Base-by-base conservation (phyloP, 2,888 invertebrate species). In the Epiperipatus broadwayi region DNA sequence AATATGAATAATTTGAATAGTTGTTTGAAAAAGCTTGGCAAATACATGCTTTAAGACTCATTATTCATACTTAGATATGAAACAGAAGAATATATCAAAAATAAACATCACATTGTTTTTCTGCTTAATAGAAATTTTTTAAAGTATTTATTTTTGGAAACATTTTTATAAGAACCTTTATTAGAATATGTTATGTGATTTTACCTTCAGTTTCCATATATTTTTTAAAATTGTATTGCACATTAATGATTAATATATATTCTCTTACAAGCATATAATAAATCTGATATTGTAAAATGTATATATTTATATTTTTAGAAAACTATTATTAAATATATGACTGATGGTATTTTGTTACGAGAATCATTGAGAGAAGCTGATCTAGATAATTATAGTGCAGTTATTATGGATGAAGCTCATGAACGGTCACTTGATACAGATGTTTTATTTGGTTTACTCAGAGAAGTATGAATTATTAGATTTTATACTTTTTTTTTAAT, bases 331-430 rank as follows among this genome's bases (percentile, higher is more conserved):
- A 87, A 87, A 60, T 99, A 99, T 60, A 97, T 97, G 97, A 99
- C 97, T 0, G 97, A 99, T 63, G 97, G 97, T 62, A 97, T 99
- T 52, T 63, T 99, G 32, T 66, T 97, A 16, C 69, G 97, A 42
- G 97, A 99, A 59, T 95, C 93, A 37, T 68, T 97, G 14, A 66
- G 93, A 1, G 97, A 97, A 55, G 78, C 91, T 0, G 95, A 97
- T 60, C 65, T 99, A 46, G 95, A 97, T 59, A 73, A 87, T 55
- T 99, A 99, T 65, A 83, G 87, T 53, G 93, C 85, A 0, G 69
- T 99, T 49, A 95, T 99, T 49, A 97, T 99, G 97, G 97, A 99
- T 61, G 97, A 99, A 65, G 97, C 97, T 42, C 97, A 99, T 63
- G 97, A 99, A 62, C 66, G 97, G 2, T 93, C 93, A 0, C 69